Conservation (phyloP, 2,113 vertebrate genomes). For the Gymnocephalus cernua region DNA sequence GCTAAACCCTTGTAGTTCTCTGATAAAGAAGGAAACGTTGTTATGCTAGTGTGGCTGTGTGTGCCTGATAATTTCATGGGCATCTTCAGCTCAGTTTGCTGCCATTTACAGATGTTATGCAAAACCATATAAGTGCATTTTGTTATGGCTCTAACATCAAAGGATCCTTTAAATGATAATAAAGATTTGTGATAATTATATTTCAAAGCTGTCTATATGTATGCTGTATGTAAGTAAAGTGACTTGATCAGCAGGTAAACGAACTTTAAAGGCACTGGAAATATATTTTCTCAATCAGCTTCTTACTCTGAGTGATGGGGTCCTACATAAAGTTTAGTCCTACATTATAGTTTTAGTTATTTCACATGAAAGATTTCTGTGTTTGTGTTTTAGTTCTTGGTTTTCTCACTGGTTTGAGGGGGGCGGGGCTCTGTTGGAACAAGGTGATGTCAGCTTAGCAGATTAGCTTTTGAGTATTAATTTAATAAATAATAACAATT, state of each 20-base stretch:
- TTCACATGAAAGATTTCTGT: not conserved
- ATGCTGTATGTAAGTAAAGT: not conserved
- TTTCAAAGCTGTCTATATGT: not conserved
- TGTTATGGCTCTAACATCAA: conserved; percentile 38
- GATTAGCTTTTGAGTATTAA: not conserved
- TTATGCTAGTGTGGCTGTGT: conserved; percentile 9
- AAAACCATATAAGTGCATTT: conserved; percentile 39
- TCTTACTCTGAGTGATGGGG: not conserved
- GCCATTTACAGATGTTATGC: conserved; percentile 33
- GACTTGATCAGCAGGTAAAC: conserved; percentile 1
- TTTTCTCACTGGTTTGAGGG: not conserved
- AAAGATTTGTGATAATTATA: conserved; percentile 16
- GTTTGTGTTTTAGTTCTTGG: not conserved
- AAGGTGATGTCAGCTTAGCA: not conserved
- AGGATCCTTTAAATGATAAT: conserved; percentile 7
- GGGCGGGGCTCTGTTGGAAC: no score
- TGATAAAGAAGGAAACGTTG: conserved; percentile 20
- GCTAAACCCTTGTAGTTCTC: conserved; percentile 13
- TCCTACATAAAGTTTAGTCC: no score
- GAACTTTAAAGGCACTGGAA: not conserved
- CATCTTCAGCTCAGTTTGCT: conserved; percentile 14
- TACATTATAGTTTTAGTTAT: not conserved
- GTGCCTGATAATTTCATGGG: conserved; percentile 12
- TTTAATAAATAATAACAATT: not conserved
- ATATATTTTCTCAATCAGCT: not conserved